Conservation (phyloP, 2,888 invertebrate species). For the Druceiella hillmani region DNA sequence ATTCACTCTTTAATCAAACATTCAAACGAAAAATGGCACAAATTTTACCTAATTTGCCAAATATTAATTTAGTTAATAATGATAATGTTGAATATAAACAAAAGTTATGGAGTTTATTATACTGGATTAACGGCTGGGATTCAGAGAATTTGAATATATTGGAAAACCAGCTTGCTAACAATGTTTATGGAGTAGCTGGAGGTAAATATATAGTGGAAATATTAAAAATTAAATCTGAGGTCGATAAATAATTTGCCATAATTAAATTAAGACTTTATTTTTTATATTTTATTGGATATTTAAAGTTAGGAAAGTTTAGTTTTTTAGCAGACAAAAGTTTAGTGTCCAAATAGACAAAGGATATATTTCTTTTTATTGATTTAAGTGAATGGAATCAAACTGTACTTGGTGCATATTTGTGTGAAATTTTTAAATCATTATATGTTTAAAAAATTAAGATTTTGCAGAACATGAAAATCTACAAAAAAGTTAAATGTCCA, state of each 20-base stretch:
- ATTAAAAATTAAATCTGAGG: constrained; percentile 30
- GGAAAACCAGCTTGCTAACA: constrained; percentile 36
- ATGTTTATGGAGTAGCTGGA: constrained; percentile 34
- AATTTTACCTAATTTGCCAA: constrained; percentile 46
- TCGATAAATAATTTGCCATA: not conserved
- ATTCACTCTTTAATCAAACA: constrained; percentile 43
- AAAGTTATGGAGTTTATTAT: constrained; percentile 50
- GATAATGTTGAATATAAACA: constrained; percentile 40
- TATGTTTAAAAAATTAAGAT: too few relatives aligned
- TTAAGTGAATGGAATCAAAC: too few relatives aligned
- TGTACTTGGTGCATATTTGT: too few relatives aligned
- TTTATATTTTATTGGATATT: too few relatives aligned
- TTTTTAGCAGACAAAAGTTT: too few relatives aligned
- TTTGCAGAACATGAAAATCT: too few relatives aligned
- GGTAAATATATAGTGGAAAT: constrained; percentile 41
- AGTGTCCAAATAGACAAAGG: too few relatives aligned
- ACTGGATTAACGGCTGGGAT: constrained; percentile 48
- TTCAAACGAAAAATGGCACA: constrained; percentile 37
- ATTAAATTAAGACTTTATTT: not conserved
- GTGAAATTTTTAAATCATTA: too few relatives aligned
- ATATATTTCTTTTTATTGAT: too few relatives aligned
- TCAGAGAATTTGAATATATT: constrained; percentile 37
- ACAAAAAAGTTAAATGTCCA: too few relatives aligned
- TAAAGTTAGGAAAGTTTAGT: too few relatives aligned
- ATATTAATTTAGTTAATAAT: constrained; percentile 35